Evolutionary conservation across 2,888 invertebrate species (phyloP).

Genomic region (Drosophila vallismaia): DNA sequence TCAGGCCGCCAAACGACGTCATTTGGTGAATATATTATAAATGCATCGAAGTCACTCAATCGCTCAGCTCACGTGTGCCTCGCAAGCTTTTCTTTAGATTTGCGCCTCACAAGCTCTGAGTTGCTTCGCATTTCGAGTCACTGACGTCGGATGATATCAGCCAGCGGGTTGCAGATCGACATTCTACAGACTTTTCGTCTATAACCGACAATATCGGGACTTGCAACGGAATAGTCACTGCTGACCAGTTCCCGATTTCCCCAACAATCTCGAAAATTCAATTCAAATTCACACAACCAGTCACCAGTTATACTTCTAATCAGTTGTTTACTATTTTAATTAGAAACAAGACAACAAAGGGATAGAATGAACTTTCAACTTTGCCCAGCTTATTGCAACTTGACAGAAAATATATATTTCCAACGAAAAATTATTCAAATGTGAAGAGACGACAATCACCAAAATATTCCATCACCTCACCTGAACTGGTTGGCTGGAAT

Average conservation of each 20-base stretch:
- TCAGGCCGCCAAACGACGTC: constrained; percentile 23
- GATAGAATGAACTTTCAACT: too few species aligned
- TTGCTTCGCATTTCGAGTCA: constrained; percentile 23
- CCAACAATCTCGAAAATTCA: neutral
- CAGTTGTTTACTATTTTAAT: constrained; percentile 21
- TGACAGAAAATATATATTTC: too few species aligned
- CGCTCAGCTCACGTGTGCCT: constrained; percentile 52
- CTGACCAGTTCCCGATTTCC: neutral
- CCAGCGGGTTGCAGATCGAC: constrained; percentile 20
- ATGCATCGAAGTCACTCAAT: constrained; percentile 4
- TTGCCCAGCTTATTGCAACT: too few species aligned
- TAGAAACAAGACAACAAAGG: neutral
- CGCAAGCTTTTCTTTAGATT: constrained; percentile 53
- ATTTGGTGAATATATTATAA: constrained; percentile 1
- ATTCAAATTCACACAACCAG: constrained; percentile 12
- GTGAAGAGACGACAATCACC: too few species aligned
- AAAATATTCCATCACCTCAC: constrained; percentile 46
- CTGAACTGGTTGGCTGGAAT: constrained; percentile 76
- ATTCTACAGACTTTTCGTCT: constrained; percentile 20
- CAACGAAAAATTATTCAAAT: too few species aligned
- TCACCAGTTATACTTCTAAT: constrained; percentile 26
- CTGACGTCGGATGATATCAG: constrained; percentile 49
- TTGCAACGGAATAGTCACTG: constrained; percentile 11
- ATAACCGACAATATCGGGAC: neutral
- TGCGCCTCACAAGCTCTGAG: constrained; percentile 37